Evolutionary conservation across 2,888 invertebrate genomes (phyloP).

Genomic region (Ecdyonurus torrentis): DNA sequence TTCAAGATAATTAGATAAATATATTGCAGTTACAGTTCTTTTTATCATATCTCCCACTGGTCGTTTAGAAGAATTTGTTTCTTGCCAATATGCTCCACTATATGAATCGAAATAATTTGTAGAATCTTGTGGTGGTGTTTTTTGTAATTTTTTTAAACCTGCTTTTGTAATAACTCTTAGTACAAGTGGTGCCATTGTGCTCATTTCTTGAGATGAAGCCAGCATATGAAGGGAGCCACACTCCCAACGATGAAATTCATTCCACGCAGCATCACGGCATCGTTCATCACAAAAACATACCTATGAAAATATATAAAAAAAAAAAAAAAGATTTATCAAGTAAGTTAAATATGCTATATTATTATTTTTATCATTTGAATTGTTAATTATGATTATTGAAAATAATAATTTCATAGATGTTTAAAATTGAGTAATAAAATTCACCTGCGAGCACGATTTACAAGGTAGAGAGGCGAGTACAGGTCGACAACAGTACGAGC

Average conservation of each 20-base stretch:
- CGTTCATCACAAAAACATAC: constrained; percentile 25
- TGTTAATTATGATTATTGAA: no score
- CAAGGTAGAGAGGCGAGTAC: constrained; percentile 18
- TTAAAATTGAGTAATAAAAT: no score
- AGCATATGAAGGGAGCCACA: constrained; percentile 24
- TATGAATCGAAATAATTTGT: constrained; percentile 20
- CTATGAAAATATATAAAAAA: constrained; percentile 15
- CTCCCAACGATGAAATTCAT: constrained; percentile 25
- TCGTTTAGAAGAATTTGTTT: constrained; percentile 22
- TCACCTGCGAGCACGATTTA: constrained; percentile 17
- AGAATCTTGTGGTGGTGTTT: constrained; percentile 5
- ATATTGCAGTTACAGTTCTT: constrained; percentile 24
- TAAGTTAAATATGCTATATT: no score
- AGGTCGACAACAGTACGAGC: constrained; percentile 25
- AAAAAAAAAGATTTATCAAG: neutral
- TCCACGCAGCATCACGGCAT: constrained; percentile 23
- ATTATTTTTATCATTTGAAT: no score
- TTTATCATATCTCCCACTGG: constrained; percentile 23
- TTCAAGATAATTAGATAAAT: constrained; percentile 25
- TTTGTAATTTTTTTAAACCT: constrained; percentile 4
- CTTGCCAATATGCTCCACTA: constrained; percentile 23
- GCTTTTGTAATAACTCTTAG: constrained; percentile 16
- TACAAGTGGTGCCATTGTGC: constrained; percentile 19
- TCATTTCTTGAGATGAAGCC: constrained; percentile 13
- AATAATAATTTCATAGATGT: no score